Conservation (phyloP, 2,113 vertebrate species). For the Mellivora capensis region DNA sequence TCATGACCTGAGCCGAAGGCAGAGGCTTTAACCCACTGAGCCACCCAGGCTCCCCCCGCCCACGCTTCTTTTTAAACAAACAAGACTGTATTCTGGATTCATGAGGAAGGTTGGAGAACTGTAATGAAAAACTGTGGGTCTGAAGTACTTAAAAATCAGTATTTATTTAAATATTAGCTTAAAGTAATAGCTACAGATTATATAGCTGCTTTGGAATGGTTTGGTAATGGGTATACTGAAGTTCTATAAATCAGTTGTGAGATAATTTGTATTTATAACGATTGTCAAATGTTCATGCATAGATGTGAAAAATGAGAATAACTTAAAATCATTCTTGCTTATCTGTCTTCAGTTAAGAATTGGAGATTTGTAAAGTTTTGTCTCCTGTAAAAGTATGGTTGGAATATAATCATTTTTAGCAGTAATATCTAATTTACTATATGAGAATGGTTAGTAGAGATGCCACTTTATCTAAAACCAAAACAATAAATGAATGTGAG, state of each 20-base stretch:
- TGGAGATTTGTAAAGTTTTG: slow-evolving; percentile 1
- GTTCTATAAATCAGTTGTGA: background rate
- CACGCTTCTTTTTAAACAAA: background rate
- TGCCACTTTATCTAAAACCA: background rate
- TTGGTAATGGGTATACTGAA: background rate
- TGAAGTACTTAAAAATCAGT: background rate
- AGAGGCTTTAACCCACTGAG: too few relatives aligned
- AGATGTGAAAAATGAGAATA: slow-evolving; percentile 1
- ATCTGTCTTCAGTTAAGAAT: background rate
- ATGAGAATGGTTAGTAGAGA: background rate
- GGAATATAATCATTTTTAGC: background rate
- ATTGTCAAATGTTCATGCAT: background rate
- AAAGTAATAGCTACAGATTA: background rate
- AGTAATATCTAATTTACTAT: background rate
- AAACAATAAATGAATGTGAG: background rate
- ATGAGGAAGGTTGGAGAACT: background rate
- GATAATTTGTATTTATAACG: background rate
- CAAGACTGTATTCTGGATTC: background rate
- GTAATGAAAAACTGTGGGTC: background rate
- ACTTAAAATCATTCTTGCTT: background rate
- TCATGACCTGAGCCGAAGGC: too few relatives aligned
- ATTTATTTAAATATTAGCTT: background rate
- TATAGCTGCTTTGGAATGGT: background rate
- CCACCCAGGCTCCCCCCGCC: too few relatives aligned
- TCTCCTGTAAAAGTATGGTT: background rate